phyloP scores from a whole-genome alignment of 2,113 vertebrate genomes.

The Scomber scombrus region DNA sequence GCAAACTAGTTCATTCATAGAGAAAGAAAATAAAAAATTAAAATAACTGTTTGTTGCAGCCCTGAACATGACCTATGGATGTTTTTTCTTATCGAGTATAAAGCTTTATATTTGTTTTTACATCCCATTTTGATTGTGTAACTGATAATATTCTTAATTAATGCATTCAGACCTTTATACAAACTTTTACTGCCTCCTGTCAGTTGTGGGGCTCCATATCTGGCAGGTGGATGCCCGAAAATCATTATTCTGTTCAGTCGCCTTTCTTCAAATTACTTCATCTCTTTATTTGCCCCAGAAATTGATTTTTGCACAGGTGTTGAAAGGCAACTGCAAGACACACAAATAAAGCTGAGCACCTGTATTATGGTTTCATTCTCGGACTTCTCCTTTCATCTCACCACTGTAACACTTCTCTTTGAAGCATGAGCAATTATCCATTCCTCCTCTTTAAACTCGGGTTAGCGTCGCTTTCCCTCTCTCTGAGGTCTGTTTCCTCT shows the following conservation, averaged over 20 bases:
- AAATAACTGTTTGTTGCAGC: too few relatives aligned
- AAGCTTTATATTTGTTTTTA: too few relatives aligned
- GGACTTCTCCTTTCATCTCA: slow-evolving; percentile 33
- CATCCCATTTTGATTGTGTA: too few relatives aligned
- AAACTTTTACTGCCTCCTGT: background rate
- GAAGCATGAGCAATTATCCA: background rate
- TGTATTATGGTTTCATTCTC: background rate
- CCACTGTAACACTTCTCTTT: background rate
- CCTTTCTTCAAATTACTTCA: slow-evolving; percentile 11
- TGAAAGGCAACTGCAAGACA: background rate
- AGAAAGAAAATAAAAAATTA: too few relatives aligned
- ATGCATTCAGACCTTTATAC: background rate
- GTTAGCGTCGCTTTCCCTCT: background rate
- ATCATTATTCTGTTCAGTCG: background rate
- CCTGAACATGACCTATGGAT: too few relatives aligned
- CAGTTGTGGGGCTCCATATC: background rate
- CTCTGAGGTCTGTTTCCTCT: slow-evolving; percentile 29
- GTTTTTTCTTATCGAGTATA: too few relatives aligned
- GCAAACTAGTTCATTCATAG: too few relatives aligned
- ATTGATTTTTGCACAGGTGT: background rate
- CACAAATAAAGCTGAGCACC: slow-evolving; percentile 9
- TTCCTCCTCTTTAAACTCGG: slow-evolving; percentile 8
- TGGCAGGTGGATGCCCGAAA: background rate
- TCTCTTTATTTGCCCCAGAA: background rate
- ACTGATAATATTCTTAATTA: background rate